phyloP scores from a whole-genome alignment of 2,113 vertebrate species.

The Emydura subglobosa region DNA sequence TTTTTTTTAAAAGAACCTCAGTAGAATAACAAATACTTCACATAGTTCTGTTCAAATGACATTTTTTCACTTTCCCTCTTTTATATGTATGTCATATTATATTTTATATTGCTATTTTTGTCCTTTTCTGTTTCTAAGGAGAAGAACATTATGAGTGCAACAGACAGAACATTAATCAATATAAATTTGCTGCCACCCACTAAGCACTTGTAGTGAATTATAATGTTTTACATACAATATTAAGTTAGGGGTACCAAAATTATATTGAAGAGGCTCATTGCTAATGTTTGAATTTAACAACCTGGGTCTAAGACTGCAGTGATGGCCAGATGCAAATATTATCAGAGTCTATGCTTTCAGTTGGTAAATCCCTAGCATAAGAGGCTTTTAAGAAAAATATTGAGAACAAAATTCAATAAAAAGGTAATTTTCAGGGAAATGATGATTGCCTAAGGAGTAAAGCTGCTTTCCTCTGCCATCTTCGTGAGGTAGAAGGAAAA shows the following conservation, averaged over 20 bases:
- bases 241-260: slow-evolving; percentile 31
- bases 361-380: not conserved
- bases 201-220: slow-evolving; percentile 21
- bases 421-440: not conserved
- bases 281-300: not conserved
- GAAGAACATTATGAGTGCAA: not conserved
- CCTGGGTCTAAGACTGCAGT: not conserved
- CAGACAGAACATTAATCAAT: not conserved
- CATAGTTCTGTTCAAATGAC: not conserved
- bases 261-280: slow-evolving; percentile 1
- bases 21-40: not conserved
- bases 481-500: not conserved
- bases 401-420: slow-evolving; percentile 19
- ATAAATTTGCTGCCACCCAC: slow-evolving; percentile 32
- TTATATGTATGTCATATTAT: not conserved
- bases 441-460: not conserved
- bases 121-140: not conserved
- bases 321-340: slow-evolving; percentile 40
- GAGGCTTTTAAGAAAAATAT: slow-evolving; percentile 12
- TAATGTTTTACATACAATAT: slow-evolving; percentile 20
- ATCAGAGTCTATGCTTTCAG: not conserved
- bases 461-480: not conserved
- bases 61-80: not conserved
- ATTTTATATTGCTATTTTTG: slow-evolving; percentile 19
- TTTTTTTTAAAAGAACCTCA: not conserved